phyloP scores from a whole-genome alignment of 37 sponge, comb jelly and placozoan species.

The Eunapius fragilis region DNA sequence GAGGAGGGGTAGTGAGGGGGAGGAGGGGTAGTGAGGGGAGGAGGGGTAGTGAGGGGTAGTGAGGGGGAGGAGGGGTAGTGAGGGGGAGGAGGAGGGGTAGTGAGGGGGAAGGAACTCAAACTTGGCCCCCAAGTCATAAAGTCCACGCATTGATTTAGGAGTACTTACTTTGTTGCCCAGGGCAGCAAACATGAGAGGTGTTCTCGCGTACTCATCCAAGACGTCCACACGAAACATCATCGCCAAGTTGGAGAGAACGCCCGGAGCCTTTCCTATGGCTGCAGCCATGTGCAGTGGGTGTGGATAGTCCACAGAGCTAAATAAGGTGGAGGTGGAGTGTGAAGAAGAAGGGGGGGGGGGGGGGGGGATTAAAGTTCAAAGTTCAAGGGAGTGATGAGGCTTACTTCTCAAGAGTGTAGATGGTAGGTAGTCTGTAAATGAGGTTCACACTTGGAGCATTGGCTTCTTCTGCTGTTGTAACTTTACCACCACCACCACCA shows the following conservation, averaged over 20 bases:
- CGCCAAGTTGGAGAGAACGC: conserved; percentile 73
- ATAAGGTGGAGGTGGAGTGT: background rate
- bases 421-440: conserved; percentile 21
- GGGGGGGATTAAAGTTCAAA: background rate
- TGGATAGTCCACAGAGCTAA: conserved; percentile 56
- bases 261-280: conserved; percentile 67
- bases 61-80: too few relatives aligned
- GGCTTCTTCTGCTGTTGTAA: background rate
- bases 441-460: conserved; percentile 26
- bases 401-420: conserved; percentile 58
- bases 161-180: conserved; percentile 62
- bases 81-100: too few relatives aligned
- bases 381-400: background rate
- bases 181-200: conserved; percentile 87
- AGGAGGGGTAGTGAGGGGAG: too few relatives aligned
- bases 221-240: conserved; percentile 83
- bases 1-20: too few relatives aligned
- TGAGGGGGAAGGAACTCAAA: too few relatives aligned
- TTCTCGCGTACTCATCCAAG: conserved; percentile 48
- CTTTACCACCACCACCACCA: too few relatives aligned
- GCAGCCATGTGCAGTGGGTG: conserved; percentile 80
- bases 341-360: background rate
- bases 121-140: too few relatives aligned
- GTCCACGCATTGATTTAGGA: background rate
- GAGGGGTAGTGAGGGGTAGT: too few relatives aligned